These are phyloP conservation scores for Vombatus ursinus DNA, from an alignment of 2,113 vertebrate species.

Conservation along the genomic window DNA sequence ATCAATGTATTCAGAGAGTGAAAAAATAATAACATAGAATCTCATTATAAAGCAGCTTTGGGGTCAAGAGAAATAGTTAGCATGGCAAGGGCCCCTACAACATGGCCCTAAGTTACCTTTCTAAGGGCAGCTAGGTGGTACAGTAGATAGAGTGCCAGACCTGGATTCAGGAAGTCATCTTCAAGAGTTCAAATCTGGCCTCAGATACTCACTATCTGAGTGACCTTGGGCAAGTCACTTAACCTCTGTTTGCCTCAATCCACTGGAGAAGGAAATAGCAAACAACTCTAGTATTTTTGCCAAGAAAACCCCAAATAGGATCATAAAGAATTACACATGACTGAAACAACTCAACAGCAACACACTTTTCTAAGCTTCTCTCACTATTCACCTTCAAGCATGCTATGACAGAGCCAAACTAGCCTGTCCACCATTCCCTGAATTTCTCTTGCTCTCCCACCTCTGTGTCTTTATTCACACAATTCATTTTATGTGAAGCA, in stretches of 20 bases:
- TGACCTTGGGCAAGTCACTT: neutral
- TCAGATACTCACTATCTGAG: neutral
- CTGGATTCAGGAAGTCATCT: neutral
- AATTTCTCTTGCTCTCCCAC: neutral
- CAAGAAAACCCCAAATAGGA: neutral
- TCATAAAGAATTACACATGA: neutral
- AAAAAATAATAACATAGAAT: neutral
- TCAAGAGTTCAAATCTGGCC: neutral
- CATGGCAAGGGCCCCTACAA: neutral
- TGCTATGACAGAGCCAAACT: neutral
- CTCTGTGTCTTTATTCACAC: neutral
- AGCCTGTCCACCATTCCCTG: neutral
- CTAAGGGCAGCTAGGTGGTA: no score
- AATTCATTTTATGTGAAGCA: neutral
- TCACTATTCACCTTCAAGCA: neutral
- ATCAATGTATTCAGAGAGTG: neutral
- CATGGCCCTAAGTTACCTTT: neutral
- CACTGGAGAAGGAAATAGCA: neutral
- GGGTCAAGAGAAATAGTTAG: neutral
- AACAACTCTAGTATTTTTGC: neutral
- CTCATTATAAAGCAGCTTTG: slow-evolving; percentile 5
- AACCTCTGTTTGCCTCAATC: neutral
- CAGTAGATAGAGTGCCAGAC: neutral
- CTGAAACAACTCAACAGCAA: neutral
- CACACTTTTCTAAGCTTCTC: neutral